phyloP scores from a whole-genome alignment of 2,888 invertebrate genomes.

The Chrysopilus asiliformis region DNA sequence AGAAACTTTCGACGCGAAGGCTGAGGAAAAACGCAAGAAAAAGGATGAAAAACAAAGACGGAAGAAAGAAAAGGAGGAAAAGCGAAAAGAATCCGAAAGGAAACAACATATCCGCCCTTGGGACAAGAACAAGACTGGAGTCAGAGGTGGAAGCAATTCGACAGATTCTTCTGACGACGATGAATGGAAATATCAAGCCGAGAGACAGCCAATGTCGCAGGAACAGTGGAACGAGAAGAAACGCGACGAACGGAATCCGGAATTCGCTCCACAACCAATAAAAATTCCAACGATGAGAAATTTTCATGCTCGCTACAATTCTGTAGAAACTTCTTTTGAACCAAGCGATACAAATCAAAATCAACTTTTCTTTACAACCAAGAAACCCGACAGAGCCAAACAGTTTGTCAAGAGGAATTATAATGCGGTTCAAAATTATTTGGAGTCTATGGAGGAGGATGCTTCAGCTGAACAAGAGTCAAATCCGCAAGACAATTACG shows the following conservation, averaged over 20 bases:
- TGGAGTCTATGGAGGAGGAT: not conserved
- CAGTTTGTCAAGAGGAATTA: constrained; percentile 6
- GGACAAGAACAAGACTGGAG: constrained; percentile 49
- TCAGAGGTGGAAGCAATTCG: constrained; percentile 15
- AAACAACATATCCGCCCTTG: constrained; percentile 45
- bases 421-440: constrained; percentile 7
- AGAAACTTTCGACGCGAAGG: constrained; percentile 16
- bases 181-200: constrained; percentile 29
- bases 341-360: constrained; percentile 10
- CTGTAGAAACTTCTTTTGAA: constrained; percentile 24
- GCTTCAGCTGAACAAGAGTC: constrained; percentile 6
- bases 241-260: constrained; percentile 52
- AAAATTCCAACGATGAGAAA: constrained; percentile 5
- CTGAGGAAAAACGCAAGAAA: constrained; percentile 27
- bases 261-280: constrained; percentile 56
- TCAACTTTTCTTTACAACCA: constrained; percentile 27
- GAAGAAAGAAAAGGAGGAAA: constrained; percentile 27
- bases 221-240: constrained; percentile 43
- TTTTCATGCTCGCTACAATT: constrained; percentile 33
- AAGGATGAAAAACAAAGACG: constrained; percentile 20
- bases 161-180: constrained; percentile 14
- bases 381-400: constrained; percentile 10
- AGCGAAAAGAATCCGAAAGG: constrained; percentile 31
- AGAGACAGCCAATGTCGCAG: constrained; percentile 31
- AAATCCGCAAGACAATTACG: constrained; percentile 9